Evolutionary conservation across 2,113 vertebrate species (phyloP).

Genomic region (Callaeas wilsoni): DNA sequence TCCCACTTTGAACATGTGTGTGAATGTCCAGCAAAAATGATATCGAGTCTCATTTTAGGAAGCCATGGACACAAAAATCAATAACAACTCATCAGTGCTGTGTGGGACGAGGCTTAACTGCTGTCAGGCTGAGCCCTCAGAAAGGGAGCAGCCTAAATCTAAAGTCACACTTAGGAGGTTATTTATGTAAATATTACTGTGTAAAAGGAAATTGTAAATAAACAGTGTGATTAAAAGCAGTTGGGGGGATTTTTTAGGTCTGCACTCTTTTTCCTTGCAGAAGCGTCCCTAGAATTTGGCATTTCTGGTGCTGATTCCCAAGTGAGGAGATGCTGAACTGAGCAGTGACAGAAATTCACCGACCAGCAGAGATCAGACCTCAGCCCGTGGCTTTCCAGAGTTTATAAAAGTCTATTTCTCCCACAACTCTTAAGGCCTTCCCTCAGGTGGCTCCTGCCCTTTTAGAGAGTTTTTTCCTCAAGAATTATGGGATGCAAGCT

Average conservation of each 20-base stretch:
- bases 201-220: background rate
- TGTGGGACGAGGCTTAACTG: background rate
- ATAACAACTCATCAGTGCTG: fast-evolving
- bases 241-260: background rate
- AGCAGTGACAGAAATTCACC: background rate
- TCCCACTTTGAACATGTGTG: background rate
- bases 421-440: background rate
- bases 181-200: background rate
- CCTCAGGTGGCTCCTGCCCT: background rate
- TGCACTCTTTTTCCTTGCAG: background rate
- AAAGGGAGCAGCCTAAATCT: background rate
- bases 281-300: background rate
- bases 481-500: background rate
- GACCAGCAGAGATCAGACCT: background rate
- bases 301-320: background rate
- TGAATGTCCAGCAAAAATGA: background rate
- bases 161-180: background rate
- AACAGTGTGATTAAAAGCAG: background rate
- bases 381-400: fast-evolving
- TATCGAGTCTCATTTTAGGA: background rate
- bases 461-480: background rate
- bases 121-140: background rate
- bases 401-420: background rate
- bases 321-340: background rate
- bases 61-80: background rate